Conservation (phyloP, 2,113 vertebrate genomes). For the Chloropsis hardwickii region DNA sequence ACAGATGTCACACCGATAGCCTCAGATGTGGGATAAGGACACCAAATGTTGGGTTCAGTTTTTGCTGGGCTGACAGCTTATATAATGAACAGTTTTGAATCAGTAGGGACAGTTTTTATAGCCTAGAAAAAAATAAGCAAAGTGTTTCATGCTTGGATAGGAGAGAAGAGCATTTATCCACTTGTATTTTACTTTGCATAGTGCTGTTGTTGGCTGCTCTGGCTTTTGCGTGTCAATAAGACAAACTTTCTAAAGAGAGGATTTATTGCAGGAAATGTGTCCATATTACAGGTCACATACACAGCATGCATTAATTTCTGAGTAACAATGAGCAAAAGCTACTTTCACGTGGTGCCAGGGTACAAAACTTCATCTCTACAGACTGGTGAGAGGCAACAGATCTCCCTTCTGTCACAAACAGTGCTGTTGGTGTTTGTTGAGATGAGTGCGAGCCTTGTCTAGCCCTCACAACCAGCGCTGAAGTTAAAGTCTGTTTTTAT, state of each 20-base stretch:
- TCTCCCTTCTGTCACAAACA: not conserved
- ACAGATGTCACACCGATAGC: accelerated
- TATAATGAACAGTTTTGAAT: not conserved
- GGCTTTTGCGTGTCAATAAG: not conserved
- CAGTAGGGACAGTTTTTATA: not conserved
- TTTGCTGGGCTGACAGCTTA: not conserved
- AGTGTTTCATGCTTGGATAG: not conserved
- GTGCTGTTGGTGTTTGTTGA: not conserved
- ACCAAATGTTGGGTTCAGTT: not conserved
- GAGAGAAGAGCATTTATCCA: not conserved
- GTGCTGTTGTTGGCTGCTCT: not conserved
- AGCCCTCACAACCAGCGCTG: not conserved
- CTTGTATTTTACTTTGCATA: not conserved
- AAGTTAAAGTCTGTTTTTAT: not conserved
- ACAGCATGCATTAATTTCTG: not conserved
- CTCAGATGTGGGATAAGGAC: not conserved
- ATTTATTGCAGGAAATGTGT: not conserved
- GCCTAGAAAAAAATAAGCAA: not conserved
- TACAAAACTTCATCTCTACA: not conserved
- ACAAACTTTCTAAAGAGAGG: not conserved
- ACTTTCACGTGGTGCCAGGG: not conserved
- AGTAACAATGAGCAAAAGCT: not conserved
- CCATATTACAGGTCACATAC: not conserved
- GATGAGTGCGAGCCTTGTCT: not conserved
- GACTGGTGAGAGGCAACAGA: not conserved